Percentiles rank a stretch among this genome's conserved stretches.
These are phyloP conservation scores for Actias luna DNA, from an alignment of 2,888 invertebrate genomes.

Conservation along the genomic window DNA sequence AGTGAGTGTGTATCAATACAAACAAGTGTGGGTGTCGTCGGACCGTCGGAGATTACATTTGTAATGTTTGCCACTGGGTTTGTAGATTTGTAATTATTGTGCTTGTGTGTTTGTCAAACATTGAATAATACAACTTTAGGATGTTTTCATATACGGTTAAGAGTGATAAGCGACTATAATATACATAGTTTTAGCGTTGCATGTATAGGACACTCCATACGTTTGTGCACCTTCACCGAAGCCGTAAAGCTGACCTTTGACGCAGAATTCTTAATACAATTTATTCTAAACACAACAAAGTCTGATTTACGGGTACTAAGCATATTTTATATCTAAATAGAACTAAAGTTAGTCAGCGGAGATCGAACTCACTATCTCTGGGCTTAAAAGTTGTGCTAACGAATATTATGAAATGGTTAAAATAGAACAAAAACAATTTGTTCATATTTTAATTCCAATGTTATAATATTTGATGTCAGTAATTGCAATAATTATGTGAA, in stretches of 20 bases:
- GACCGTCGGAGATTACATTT: constrained; percentile 42
- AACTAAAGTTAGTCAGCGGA: too few relatives aligned
- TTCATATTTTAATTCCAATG: too few relatives aligned
- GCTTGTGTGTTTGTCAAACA: background rate
- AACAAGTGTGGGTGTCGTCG: constrained; percentile 47
- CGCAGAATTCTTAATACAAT: constrained; percentile 2
- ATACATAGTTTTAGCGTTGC: constrained; percentile 1
- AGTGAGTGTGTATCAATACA: constrained; percentile 46
- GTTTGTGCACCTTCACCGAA: constrained; percentile 1
- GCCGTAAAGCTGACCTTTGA: background rate
- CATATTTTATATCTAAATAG: too few relatives aligned
- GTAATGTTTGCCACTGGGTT: constrained; percentile 37
- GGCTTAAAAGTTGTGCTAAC: too few relatives aligned
- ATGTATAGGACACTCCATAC: background rate
- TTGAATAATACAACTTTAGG: constrained; percentile 1
- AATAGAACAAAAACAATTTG: too few relatives aligned
- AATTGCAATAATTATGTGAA: background rate
- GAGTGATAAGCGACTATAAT: background rate
- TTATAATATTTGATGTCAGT: too few relatives aligned
- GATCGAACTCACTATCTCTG: too few relatives aligned
- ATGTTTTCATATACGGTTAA: background rate
- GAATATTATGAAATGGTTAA: too few relatives aligned
- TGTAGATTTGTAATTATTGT: constrained; percentile 7
- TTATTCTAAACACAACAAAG: too few relatives aligned
- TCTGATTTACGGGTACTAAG: too few relatives aligned